Percentiles rank a stretch among this genome's conserved stretches.
Evolutionary conservation across 2,797 vertebrate genomes (phyloP).

Genomic region (Dromococcyx pavoninus): DNA sequence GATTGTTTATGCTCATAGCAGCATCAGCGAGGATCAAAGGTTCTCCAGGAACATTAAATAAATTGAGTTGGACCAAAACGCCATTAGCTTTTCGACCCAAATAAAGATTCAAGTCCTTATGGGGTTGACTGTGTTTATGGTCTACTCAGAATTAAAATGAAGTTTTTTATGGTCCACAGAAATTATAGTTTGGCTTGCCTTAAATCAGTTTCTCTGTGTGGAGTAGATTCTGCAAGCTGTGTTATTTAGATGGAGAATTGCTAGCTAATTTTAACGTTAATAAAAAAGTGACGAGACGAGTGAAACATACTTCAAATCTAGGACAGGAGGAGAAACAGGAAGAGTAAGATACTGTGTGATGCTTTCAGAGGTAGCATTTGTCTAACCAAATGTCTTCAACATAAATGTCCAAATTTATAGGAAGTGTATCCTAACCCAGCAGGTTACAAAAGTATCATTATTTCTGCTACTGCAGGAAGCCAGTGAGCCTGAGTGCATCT

Average conservation of each 20-base stretch:
- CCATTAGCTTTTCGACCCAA: not conserved
- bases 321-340: not conserved
- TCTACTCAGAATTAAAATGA: not conserved
- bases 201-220: not conserved
- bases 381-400: not conserved
- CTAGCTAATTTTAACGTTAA: not conserved
- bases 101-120: not conserved
- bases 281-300: not conserved
- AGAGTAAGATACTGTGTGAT: not conserved
- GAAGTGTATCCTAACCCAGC: not conserved
- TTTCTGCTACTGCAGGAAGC: not conserved
- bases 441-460: not conserved
- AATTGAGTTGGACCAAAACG: not conserved
- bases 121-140: not conserved
- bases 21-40: not conserved
- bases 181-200: not conserved
- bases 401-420: not conserved
- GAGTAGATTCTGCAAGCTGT: not conserved
- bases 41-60: not conserved
- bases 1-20: not conserved
- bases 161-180: not conserved
- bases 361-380: not conserved
- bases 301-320: not conserved
- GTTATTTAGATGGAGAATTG: not conserved
- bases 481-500: not conserved